phyloP scores from a whole-genome alignment of 2,888 invertebrate species.

The Ctenicera cuprea region DNA sequence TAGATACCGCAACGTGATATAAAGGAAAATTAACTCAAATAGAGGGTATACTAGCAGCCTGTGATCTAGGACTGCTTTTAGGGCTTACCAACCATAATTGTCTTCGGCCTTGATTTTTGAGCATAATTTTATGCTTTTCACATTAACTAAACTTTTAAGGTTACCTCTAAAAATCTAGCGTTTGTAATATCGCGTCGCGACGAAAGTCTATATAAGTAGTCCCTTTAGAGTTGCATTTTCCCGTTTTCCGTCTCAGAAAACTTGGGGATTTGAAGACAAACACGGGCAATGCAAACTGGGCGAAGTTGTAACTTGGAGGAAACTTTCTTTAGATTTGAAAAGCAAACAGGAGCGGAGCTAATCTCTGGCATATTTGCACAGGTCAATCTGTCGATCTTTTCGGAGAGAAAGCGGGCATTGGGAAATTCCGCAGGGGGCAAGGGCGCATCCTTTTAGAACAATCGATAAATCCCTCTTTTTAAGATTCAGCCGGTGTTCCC shows the following conservation, averaged over 20 bases:
- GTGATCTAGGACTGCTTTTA: too few relatives aligned
- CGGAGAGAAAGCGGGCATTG: too few relatives aligned
- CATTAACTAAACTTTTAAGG: too few relatives aligned
- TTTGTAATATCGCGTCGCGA: conserved; percentile 40
- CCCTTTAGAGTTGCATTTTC: conserved; percentile 40
- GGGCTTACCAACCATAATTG: too few relatives aligned
- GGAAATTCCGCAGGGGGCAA: too few relatives aligned
- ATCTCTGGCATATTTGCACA: conserved; percentile 31
- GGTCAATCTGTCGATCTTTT: conserved; percentile 19
- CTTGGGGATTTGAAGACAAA: conserved; percentile 33
- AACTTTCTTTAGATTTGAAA: conserved; percentile 33
- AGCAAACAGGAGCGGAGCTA: conserved; percentile 26
- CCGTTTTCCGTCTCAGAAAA: conserved; percentile 30
- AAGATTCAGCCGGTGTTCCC: conserved; percentile 55
- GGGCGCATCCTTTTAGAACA: conserved; percentile 27
- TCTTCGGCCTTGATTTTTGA: too few relatives aligned
- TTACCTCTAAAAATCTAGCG: too few relatives aligned
- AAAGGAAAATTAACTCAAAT: too few relatives aligned
- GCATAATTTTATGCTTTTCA: too few relatives aligned
- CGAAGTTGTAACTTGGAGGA: conserved; percentile 14
- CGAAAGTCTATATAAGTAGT: conserved; percentile 48
- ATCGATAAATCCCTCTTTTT: conserved; percentile 32
- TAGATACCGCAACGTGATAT: too few relatives aligned
- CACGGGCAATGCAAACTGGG: conserved; percentile 15
- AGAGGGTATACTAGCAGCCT: too few relatives aligned